Evolutionary conservation across 2,888 invertebrate species (phyloP), one percentile per base, ranked within the genome.

Genomic region (Actias luna): DNA sequence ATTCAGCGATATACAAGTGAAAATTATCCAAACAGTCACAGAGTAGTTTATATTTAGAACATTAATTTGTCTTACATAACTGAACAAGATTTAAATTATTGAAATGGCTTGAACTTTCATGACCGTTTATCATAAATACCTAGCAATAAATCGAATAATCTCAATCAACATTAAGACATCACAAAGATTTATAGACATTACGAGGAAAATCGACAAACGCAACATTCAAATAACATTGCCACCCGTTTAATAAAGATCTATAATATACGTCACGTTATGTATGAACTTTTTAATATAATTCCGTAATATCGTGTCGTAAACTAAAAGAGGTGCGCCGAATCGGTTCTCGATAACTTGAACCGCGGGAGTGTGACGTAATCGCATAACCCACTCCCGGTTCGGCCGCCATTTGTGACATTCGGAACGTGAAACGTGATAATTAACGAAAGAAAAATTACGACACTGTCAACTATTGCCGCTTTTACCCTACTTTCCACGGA

Each of bases 351-450:
- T 59, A 25, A n/a, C 73, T 63, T 73, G 77, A 75, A 71, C 75
- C 69, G 62, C 69, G 75, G 29, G 29, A 16, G 29, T 16, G 8
- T 55, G 55, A 55, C n/a, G 27, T 55, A 55, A 55, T 3, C 55
- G 67, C 70, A 74, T 65, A 77, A 79, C 68, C 58, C 55, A 65
- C 65, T 65, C 68, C 67, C 65, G 66, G 68, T 7, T 29, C 69
- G 18, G 18, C 18, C 42, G 42, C 18, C 57, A 55, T 29, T n/a
- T 55, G 62, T 63, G 60, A 63, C 65, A 66, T 66, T 63, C 63
- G 60, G 29, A 55, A 50, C 65, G 64, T 60, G 59, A 55, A 65
- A 63, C 65, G 46, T n/a, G 61, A 63, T 59, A 29, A 55, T 55
- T 29, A 55, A 27, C 29, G 55, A 55, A 55, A n/a, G 29, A 55